Evolutionary conservation across 2,888 invertebrate species (phyloP), one percentile per base, ranked within the genome.

Genomic region (Isotomurus palustris): DNA sequence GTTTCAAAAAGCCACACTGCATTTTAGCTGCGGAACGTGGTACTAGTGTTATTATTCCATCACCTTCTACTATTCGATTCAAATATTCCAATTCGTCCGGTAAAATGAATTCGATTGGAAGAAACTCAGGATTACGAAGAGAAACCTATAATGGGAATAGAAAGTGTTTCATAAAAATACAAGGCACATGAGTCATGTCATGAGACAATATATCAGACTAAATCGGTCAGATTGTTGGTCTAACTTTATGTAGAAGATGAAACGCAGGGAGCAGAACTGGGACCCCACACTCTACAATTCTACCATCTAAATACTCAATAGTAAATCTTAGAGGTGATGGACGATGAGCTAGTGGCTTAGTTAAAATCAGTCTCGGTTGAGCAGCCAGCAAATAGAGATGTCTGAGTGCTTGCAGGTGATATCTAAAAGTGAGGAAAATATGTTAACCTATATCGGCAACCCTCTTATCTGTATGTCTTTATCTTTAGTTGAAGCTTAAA

Each of bases 351-450:
- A 68, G 58, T 21, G 68, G 67, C 40, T 60, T 53, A 0, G 96
- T 93, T 53, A 95, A 79, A 51, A 99, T 79, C 12, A 97, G 78
- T 12, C 97, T 80, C 0, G 92, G 89, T 73, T 97, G 93, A 0
- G 88, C 87, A 0, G 97, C 96, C 65, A 99, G 75, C 0, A 95
- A 94, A 76, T 97, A 99, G 22, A 99, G 79, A 76, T 99, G 97
- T 1, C 97, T 81, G 73, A 99, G 86, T 0, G 97, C 96, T 82
- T 99, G 97, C 55, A 99, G 79, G 75, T 99, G 97, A 74, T 95
- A 95, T 68, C 93, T 92, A 73, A 12, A 76, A 74, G 43, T 28
- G 14, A 17, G 24, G 36, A 22, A 17, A 21, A 2, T 8, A n/a
- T n/a, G 25, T 38, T 32, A 32, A 32, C 8, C n/a, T n/a, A n/a